Evolutionary conservation across 2,888 invertebrate species (phyloP).

Genomic region (Dicycla oo): DNA sequence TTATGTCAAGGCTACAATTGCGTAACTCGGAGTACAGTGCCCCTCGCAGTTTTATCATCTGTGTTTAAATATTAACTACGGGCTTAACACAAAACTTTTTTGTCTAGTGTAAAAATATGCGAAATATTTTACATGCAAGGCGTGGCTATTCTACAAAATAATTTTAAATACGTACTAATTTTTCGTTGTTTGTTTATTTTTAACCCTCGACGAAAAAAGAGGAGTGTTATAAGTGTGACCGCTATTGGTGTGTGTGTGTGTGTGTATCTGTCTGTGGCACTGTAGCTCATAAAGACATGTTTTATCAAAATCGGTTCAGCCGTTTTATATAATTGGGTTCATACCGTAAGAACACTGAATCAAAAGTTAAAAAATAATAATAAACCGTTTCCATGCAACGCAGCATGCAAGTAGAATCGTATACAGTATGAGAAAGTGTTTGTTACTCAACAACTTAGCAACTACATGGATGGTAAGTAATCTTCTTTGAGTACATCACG

Average conservation of each 20-base stretch:
- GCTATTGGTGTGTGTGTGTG: no score
- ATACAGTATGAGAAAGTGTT: conserved; percentile 35
- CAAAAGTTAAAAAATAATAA: neutral
- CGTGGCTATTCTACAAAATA: neutral
- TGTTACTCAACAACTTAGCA: conserved; percentile 37
- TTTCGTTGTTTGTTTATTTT: neutral
- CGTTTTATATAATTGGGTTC: neutral
- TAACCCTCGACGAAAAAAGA: no score
- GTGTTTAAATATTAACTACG: conserved; percentile 28
- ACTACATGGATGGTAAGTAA: conserved; percentile 8
- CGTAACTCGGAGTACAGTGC: conserved; percentile 24
- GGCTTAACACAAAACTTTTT: conserved; percentile 11
- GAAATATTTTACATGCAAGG: conserved; percentile 14
- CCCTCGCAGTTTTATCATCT: conserved; percentile 33
- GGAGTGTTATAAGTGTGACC: no score
- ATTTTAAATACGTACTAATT: neutral
- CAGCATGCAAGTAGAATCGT: conserved; percentile 15
- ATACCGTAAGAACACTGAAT: no score
- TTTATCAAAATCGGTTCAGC: no score
- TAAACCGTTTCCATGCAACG: neutral
- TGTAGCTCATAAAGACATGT: no score
- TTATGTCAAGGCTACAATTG: conserved; percentile 49
- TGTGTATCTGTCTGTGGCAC: no score
- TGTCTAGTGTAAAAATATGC: neutral
- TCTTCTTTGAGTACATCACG: neutral